Evolutionary conservation across 2,113 vertebrate genomes (phyloP).

Genomic region (Lutjanus erythropterus): DNA sequence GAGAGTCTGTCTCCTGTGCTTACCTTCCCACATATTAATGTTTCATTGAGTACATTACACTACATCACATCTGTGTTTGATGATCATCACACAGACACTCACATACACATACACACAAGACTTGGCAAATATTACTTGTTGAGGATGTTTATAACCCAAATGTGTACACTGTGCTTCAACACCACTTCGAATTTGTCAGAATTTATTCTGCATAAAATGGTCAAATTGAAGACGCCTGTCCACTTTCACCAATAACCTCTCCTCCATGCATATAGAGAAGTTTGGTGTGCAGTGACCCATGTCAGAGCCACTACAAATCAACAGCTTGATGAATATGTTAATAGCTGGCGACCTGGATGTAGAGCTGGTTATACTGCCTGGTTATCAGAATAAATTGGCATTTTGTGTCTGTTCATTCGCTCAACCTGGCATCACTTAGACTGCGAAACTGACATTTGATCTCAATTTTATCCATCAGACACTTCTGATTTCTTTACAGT

Average conservation of each 20-base stretch:
- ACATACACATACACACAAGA: slow-evolving; percentile 1
- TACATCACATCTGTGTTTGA: slow-evolving; percentile 61
- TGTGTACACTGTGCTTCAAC: neutral
- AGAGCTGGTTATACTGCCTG: neutral
- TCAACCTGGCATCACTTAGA: too few relatives aligned
- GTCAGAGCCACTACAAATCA: neutral
- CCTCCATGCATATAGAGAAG: neutral
- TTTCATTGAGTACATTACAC: slow-evolving; percentile 63
- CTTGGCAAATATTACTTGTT: neutral
- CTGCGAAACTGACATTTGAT: too few relatives aligned
- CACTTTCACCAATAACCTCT: neutral
- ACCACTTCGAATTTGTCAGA: neutral
- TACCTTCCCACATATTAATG: slow-evolving; percentile 66
- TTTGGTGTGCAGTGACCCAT: neutral
- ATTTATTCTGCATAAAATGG: neutral
- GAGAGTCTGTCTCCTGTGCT: slow-evolving; percentile 71
- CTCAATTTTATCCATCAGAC: too few relatives aligned
- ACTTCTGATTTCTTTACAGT: too few relatives aligned
- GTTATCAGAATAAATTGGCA: too few relatives aligned
- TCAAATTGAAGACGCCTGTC: neutral
- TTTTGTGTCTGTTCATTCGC: too few relatives aligned
- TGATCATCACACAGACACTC: slow-evolving; percentile 11
- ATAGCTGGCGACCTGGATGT: neutral
- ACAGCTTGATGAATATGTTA: neutral
- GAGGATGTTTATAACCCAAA: neutral